Evolutionary conservation across 53 echinoderm and acorn worm genomes (phyloP), one percentile per base, ranked within the genome.

Genomic region (Actinopyga echinites): DNA sequence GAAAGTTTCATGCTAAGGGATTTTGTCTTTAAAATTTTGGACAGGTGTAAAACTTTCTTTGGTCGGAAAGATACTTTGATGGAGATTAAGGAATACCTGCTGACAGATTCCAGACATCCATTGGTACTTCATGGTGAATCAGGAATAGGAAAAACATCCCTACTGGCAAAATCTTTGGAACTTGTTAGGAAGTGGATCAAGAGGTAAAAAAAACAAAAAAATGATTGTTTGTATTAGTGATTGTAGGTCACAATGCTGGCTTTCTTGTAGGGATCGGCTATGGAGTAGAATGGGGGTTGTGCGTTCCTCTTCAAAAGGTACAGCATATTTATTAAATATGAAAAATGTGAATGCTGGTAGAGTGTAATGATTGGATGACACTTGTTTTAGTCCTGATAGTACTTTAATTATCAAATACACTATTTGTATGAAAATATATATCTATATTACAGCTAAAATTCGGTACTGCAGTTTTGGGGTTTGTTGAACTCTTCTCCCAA

Each of bases 121-220:
- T 81, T 93, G 3, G 31, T 89, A 9, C 25, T 95, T 19, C 85
- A 91, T 79, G 96, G 96, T 21, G 69, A 84, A 28, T 38, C 88
- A 26, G 96, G 96, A 17, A 82, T 69, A 36, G 96, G 96, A 2
- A 95, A 95, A 67, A 85, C 96, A 40, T 89, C 93, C 23, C 13
- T 95, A 30, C 82, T 95, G 56, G 96, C 96, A 60, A 95, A 95
- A 55, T 89, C 90, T 58, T 71, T 91, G 32, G 86, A 93, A 56
- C 85, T 93, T 35, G 82, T 87, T 34, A 75, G 52, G 21, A 61
- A 86, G 20, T 95, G 96, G 96, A 83, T 81, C 2, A 91, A 90
- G 83, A 85, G 87, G 96, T 95, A 82, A 56, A 21, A 30, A 24
- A 11, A 1, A n/a, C 64, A 12, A n/a, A 11, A 1, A n/a, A n/a